These are phyloP conservation scores for Petrocephalus sullivani DNA, from an alignment of 2,797 vertebrate species.

Conservation along the genomic window DNA sequence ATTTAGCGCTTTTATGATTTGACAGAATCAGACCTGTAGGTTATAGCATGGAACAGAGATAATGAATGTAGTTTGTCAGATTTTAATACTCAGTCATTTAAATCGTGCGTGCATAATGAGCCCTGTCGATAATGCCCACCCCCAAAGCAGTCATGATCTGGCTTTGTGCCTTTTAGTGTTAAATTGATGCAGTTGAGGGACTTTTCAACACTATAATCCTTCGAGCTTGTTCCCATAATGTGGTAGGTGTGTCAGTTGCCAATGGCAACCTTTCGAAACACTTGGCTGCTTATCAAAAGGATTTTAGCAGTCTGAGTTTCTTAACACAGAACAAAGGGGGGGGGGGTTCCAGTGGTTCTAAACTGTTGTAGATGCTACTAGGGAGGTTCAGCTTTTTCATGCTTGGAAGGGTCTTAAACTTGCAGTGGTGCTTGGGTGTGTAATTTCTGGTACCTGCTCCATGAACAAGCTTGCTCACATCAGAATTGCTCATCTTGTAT, in stretches of 20 bases:
- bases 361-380: neutral
- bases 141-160: neutral
- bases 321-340: conserved; percentile 74
- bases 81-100: neutral
- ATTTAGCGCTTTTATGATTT: neutral
- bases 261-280: conserved; percentile 19
- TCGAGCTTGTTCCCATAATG: neutral
- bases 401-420: neutral
- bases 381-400: neutral
- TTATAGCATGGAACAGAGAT: neutral
- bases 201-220: neutral
- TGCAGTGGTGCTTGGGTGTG: neutral
- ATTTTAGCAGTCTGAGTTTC: neutral
- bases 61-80: neutral
- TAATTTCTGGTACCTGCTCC: neutral
- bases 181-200: neutral
- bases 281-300: conserved; percentile 22
- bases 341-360: conserved; percentile 62
- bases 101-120: neutral
- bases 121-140: neutral
- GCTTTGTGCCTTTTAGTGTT: neutral
- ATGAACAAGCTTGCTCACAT: neutral
- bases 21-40: neutral
- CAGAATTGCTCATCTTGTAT: neutral
- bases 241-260: conserved; percentile 10